Evolutionary conservation across 2,113 vertebrate species (phyloP).

Genomic region (Carassius carassius): DNA sequence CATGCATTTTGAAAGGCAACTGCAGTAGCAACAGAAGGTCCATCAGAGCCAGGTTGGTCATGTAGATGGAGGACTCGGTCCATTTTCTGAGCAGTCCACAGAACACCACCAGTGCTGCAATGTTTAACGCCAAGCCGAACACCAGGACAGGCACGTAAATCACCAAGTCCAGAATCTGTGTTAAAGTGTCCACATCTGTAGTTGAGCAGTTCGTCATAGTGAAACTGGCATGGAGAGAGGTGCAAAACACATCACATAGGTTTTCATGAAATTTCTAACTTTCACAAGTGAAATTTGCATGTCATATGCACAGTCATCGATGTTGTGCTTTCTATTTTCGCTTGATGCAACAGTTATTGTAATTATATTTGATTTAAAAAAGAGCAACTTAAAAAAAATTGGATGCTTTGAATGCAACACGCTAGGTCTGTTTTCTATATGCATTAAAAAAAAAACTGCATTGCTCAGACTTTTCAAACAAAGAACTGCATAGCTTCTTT

Average conservation of each 20-base stretch:
- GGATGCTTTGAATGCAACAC: not conserved
- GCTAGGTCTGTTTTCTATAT: not conserved
- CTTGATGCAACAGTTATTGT: not conserved
- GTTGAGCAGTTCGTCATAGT: constrained; percentile 63
- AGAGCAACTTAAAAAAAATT: not conserved
- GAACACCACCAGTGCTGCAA: constrained; percentile 77
- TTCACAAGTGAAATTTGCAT: not conserved
- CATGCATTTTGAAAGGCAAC: constrained; percentile 80
- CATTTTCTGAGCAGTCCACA: constrained; percentile 75
- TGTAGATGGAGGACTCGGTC: constrained; percentile 83
- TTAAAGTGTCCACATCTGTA: constrained; percentile 59
- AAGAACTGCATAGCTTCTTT: not conserved
- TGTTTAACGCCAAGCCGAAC: constrained; percentile 79
- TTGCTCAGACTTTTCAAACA: not conserved
- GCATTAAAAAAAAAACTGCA: not conserved
- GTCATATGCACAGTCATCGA: not conserved
- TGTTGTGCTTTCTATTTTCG: not conserved
- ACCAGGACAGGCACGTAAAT: constrained; percentile 85
- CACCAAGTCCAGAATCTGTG: constrained; percentile 65
- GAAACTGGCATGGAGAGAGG: constrained; percentile 21
- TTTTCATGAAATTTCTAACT: not conserved
- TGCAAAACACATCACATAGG: not conserved
- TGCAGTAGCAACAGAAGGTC: constrained; percentile 85
- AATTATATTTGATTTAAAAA: not conserved
- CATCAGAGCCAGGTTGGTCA: constrained; percentile 84